These are phyloP conservation scores for Trachymyrmex cornetzi DNA, from an alignment of 1,140 invertebrate genomes.

Conservation along the genomic window DNA sequence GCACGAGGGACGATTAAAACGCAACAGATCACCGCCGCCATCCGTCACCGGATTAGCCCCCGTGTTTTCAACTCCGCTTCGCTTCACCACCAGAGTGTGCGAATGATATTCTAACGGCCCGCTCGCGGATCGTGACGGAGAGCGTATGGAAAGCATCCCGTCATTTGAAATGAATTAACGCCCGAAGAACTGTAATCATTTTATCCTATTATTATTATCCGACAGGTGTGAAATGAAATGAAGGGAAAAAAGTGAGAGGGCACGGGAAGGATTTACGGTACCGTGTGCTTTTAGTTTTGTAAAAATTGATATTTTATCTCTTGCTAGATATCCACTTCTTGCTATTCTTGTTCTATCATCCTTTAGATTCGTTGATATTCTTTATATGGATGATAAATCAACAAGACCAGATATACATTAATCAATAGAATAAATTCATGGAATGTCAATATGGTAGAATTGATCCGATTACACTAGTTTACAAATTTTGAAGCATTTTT, in stretches of 20 bases:
- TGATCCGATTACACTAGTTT: not conserved
- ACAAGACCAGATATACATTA: not conserved
- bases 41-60: conserved; percentile 71
- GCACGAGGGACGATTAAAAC: conserved; percentile 67
- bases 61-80: conserved; percentile 45
- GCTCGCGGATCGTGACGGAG: conserved; percentile 58
- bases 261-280: conserved; percentile 43
- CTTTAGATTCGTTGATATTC: not conserved
- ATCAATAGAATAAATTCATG: not conserved
- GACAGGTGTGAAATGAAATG: conserved; percentile 47
- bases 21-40: conserved; percentile 62
- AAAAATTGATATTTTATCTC: not conserved
- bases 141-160: conserved; percentile 38
- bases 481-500: too few species aligned
- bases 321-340: not conserved
- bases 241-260: not conserved
- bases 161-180: conserved; percentile 52
- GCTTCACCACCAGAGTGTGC: conserved; percentile 1
- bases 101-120: conserved; percentile 65
- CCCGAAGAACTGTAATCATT: conserved; percentile 47
- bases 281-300: not conserved
- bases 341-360: not conserved
- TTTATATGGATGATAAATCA: not conserved
- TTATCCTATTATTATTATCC: conserved; percentile 58
- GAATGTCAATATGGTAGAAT: not conserved